A percentile compares a stretch with the other conserved stretches of the same genome.
These are phyloP conservation scores for Lasius platythorax DNA, from an alignment of 2,888 invertebrate species.

Conservation along the genomic window DNA sequence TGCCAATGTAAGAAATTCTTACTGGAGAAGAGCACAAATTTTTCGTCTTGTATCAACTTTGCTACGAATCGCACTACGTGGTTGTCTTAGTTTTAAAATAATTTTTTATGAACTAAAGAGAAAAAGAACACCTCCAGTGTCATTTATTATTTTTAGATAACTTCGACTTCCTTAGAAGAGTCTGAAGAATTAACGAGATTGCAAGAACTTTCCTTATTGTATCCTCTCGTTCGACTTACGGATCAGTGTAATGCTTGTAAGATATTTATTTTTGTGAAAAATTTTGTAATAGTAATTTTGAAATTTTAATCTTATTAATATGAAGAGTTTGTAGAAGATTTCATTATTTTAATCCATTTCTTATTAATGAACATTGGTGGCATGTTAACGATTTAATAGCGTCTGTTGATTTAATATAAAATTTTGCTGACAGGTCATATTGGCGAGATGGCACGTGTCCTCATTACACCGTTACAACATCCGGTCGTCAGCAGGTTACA, in stretches of 20 bases:
- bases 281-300: neutral
- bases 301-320: neutral
- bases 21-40: neutral
- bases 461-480: conserved; percentile 70
- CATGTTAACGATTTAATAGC: conserved; percentile 21
- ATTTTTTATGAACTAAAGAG: neutral
- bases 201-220: conserved; percentile 67
- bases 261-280: conserved; percentile 12
- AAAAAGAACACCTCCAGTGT: neutral
- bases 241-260: conserved; percentile 68
- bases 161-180: conserved; percentile 47
- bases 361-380: neutral
- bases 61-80: neutral
- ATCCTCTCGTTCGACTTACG: conserved; percentile 70
- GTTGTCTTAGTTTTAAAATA: neutral
- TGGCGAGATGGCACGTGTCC: conserved; percentile 66
- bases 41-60: conserved; percentile 12
- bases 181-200: conserved; percentile 62
- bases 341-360: conserved; percentile 10
- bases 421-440: conserved; percentile 64
- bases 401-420: conserved; percentile 23
- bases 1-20: conserved; percentile 58
- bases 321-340: neutral
- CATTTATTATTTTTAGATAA: conserved; percentile 19
- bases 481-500: conserved; percentile 74